Conservation (phyloP, 2,113 vertebrate species). For the Hippocampus mohnikei region DNA sequence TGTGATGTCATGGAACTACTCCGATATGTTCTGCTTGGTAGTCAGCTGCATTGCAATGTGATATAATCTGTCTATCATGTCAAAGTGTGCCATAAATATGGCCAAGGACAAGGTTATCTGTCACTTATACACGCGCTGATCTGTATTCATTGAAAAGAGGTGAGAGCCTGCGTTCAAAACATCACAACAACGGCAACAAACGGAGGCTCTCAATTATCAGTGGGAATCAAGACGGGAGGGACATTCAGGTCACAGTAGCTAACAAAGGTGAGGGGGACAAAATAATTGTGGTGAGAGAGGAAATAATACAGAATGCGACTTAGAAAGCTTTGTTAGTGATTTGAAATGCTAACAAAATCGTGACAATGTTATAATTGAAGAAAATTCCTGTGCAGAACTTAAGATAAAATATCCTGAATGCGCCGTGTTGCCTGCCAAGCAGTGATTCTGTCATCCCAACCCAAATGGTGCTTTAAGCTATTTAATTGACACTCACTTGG, state of each 20-base stretch:
- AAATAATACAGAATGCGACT: neutral
- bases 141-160: neutral
- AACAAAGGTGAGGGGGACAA: conserved; percentile 3
- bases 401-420: too few relatives aligned
- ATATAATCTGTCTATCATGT: conserved; percentile 1
- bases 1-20: neutral
- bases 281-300: conserved; percentile 4
- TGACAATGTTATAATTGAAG: too few relatives aligned
- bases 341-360: neutral
- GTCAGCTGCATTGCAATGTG: fast-evolving
- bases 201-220: conserved; percentile 12
- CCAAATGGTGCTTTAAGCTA: too few relatives aligned
- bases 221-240: conserved; percentile 4
- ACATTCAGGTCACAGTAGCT: conserved; percentile 16
- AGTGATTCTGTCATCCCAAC: too few relatives aligned
- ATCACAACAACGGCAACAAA: conserved; percentile 11
- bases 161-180: neutral
- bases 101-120: neutral
- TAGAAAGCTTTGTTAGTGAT: neutral
- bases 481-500: too few relatives aligned
- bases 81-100: neutral
- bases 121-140: neutral
- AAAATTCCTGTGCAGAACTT: too few relatives aligned
- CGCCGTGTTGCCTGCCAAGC: too few relatives aligned
- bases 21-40: neutral